Evolutionary conservation across 2,113 vertebrate species (phyloP).

Genomic region (Malurus alboscapulatus): DNA sequence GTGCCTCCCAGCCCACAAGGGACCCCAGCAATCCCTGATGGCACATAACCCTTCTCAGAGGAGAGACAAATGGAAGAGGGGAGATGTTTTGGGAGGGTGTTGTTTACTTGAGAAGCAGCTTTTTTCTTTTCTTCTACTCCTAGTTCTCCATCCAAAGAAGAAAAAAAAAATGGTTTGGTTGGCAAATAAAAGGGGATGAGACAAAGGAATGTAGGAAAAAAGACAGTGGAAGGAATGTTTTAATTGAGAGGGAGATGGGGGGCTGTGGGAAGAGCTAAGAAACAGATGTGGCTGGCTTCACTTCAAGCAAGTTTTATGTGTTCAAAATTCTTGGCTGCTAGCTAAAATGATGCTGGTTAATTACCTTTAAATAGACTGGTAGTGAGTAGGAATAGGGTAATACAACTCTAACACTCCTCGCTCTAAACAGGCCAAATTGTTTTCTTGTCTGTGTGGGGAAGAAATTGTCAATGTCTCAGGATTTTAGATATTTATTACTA

Average conservation of each 20-base stretch:
- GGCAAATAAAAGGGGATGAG: neutral
- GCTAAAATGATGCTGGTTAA: slow-evolving; percentile 34
- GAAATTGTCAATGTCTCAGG: neutral
- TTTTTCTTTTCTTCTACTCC: neutral
- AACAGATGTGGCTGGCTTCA: slow-evolving; percentile 52
- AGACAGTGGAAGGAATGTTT: slow-evolving; percentile 50
- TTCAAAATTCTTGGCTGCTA: slow-evolving; percentile 4
- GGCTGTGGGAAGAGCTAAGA: slow-evolving; percentile 3
- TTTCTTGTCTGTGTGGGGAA: neutral
- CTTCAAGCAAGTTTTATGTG: slow-evolving; percentile 22
- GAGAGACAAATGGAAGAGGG: neutral
- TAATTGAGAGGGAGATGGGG: slow-evolving; percentile 25
- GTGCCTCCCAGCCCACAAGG: neutral
- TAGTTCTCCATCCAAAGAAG: neutral
- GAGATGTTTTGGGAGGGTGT: neutral
- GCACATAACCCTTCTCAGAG: fast-evolving
- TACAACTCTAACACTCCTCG: neutral
- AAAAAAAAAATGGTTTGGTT: slow-evolving; percentile 1
- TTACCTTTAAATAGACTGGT: slow-evolving; percentile 35
- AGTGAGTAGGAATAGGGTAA: neutral
- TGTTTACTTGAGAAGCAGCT: neutral
- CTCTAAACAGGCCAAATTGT: neutral
- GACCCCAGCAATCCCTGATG: neutral
- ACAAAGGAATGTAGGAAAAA: neutral
- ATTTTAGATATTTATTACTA: neutral